A percentile compares a stretch with the other conserved stretches of the same genome.
These are phyloP conservation scores for Cairina moschata DNA, from an alignment of 2,113 vertebrate genomes.

Conservation along the genomic window DNA sequence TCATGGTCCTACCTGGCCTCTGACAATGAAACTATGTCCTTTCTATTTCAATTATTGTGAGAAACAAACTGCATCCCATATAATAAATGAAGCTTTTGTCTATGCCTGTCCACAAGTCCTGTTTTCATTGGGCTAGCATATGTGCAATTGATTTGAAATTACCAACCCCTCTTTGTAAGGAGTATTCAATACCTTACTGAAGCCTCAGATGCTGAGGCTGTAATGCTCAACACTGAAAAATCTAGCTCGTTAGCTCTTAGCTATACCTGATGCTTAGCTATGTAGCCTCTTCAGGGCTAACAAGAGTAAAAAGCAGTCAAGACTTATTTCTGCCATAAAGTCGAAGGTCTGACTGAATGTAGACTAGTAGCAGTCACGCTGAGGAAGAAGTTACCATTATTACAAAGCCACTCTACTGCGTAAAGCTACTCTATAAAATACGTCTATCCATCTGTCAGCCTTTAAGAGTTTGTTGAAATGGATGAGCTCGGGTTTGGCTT, in stretches of 20 bases:
- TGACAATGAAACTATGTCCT: background rate
- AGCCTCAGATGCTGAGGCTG: background rate
- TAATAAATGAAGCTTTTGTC: background rate
- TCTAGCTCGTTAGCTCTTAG: constrained; percentile 7
- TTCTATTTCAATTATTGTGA: background rate
- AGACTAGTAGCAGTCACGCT: background rate
- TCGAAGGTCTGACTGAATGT: constrained; percentile 3
- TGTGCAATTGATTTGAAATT: background rate
- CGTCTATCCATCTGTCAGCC: background rate
- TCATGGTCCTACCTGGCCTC: background rate
- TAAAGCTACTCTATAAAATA: background rate
- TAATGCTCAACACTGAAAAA: background rate
- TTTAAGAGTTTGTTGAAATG: background rate
- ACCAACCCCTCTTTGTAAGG: background rate
- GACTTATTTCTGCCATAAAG: constrained; percentile 42
- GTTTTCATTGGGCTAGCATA: background rate
- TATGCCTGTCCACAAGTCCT: background rate
- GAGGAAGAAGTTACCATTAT: constrained; percentile 15
- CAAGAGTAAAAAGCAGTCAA: constrained; percentile 38
- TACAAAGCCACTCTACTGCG: background rate
- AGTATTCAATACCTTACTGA: constrained; percentile 2
- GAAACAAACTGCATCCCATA: background rate
- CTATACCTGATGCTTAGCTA: constrained; percentile 10
- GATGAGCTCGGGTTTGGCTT: background rate
- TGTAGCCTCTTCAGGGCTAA: background rate